Base-by-base conservation (phyloP, 2,888 invertebrate genomes). In the Chelonus formosanus region DNA sequence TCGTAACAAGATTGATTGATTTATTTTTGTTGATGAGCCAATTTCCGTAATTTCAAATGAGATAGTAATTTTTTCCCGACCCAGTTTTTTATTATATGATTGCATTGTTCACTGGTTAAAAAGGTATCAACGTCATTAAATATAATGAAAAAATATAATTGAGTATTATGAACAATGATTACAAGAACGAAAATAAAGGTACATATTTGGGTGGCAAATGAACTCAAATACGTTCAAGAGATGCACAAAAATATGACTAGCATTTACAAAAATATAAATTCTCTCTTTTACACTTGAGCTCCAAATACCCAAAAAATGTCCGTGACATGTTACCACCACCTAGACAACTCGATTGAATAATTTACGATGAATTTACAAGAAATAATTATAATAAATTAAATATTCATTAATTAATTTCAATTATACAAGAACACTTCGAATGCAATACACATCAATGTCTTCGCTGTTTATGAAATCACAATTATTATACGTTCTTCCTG, bases 201-300 rank as follows among this genome's bases (percentile, higher is more conserved):
- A 20, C 45, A 34, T 44, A 35, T 45, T 50, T 44, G 5, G 20
- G 36, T 43, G 48, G 54, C 44, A 63, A 52, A 65, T 52, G 53
- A 10, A 32, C 35, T 48, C 57, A 64, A 44, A 5, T 53, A 52
- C 35, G 8, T 36, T 53, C 72, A 73, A 72, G 71, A 72, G 60
- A 74, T 67, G 64, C 71, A 71, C 52, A 73, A 71, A 73, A 74
- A 74, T 79, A 74, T 81, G 81, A 81, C 81, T 81, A 81, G 81
- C 76, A 80, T 81, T 78, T 76, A 78, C 74, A 75, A 74, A 77
- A 75, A 74, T 59, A 67, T 62, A 48, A 53, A 58, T 56, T 67
- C 63, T 62, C 62, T 63, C 54, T 59, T 55, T 57, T 60, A 58
- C 43, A 50, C 58, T 36, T 55, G 40, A 40, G 10, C 47, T 32